These are phyloP conservation scores for Psephotus haematonotus DNA, from an alignment of 2,113 vertebrate species.

Conservation along the genomic window DNA sequence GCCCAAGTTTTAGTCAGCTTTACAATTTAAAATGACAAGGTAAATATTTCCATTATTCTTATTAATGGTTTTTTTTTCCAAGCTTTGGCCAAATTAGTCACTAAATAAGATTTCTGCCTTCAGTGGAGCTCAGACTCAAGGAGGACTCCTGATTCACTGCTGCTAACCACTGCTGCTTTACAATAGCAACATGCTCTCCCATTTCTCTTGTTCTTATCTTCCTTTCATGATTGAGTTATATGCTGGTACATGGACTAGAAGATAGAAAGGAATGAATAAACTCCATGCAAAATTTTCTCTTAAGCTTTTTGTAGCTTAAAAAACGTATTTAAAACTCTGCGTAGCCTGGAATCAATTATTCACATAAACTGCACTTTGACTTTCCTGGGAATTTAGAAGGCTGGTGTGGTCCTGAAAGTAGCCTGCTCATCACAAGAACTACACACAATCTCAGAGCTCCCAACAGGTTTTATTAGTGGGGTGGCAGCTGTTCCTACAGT, in stretches of 20 bases:
- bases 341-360: background rate
- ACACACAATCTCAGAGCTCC: background rate
- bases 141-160: background rate
- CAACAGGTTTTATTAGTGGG: background rate
- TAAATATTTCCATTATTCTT: background rate
- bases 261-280: background rate
- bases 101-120: background rate
- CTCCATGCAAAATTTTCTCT: background rate
- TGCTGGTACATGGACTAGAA: background rate
- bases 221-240: background rate
- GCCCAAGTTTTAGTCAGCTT: background rate
- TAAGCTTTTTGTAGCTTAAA: background rate
- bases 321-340: background rate
- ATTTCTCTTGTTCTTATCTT: background rate
- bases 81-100: background rate
- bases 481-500: background rate
- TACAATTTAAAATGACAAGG: background rate
- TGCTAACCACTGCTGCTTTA: background rate
- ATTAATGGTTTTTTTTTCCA: background rate
- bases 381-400: background rate
- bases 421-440: background rate
- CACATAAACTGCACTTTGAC: background rate
- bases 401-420: background rate
- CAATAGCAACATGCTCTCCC: background rate
- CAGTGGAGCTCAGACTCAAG: background rate